Conservation (phyloP, 2,888 invertebrate genomes). For the Tyria jacobaeae region DNA sequence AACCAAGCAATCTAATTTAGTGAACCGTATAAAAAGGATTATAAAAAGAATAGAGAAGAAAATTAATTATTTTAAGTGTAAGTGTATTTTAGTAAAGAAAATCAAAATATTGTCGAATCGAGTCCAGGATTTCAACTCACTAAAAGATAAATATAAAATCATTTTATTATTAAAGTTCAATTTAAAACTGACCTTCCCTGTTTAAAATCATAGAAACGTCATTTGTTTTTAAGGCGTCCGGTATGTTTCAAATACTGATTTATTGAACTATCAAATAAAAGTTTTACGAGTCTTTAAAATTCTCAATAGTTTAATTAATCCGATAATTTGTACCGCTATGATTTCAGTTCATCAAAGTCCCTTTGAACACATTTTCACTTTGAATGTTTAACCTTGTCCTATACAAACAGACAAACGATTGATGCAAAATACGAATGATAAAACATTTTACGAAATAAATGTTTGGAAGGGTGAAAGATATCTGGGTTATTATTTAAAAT, state of each 20-base stretch:
- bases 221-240: too few relatives aligned
- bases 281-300: background rate
- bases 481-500: background rate
- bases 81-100: background rate
- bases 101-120: too few relatives aligned
- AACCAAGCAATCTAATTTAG: background rate
- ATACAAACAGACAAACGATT: slow-evolving; percentile 37
- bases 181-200: background rate
- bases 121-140: too few relatives aligned
- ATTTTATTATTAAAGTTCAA: too few relatives aligned
- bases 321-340: slow-evolving; percentile 28
- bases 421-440: slow-evolving; percentile 30
- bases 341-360: slow-evolving; percentile 20
- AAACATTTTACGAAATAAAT: slow-evolving; percentile 33
- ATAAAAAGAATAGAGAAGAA: background rate
- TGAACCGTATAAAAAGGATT: background rate
- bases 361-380: slow-evolving; percentile 28
- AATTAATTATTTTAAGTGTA: background rate
- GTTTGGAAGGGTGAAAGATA: slow-evolving; percentile 14
- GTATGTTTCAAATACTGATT: background rate
- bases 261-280: background rate
- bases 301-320: slow-evolving; percentile 15
- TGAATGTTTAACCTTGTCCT: slow-evolving; percentile 27
- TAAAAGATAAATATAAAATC: too few relatives aligned
- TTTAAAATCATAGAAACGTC: background rate